These are phyloP conservation scores for Hemicordylus capensis DNA, from an alignment of 2,113 vertebrate genomes.

Conservation along the genomic window DNA sequence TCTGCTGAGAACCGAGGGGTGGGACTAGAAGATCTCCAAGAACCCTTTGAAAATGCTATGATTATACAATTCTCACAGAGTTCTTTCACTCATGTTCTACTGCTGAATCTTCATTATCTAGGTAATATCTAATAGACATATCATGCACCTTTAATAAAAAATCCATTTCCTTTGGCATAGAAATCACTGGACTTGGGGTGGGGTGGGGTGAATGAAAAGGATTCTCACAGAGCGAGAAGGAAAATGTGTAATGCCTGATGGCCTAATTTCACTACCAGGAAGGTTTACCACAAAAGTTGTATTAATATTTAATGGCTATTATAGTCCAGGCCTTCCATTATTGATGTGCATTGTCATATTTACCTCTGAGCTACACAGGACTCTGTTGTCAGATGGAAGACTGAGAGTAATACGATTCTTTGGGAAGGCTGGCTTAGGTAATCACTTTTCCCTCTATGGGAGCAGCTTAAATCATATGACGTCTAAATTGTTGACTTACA, in stretches of 20 bases:
- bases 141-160: no score
- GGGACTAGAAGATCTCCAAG: no score
- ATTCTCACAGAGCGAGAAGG: constrained; percentile 15
- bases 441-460: neutral
- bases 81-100: no score
- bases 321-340: constrained; percentile 50
- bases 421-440: neutral
- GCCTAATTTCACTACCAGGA: constrained; percentile 46
- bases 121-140: no score
- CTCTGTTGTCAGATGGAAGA: constrained; percentile 52
- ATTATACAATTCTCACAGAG: no score
- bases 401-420: constrained; percentile 47
- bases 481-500: no score
- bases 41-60: no score
- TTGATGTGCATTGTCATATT: constrained; percentile 54
- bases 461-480: neutral
- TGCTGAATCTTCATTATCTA: no score
- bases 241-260: constrained; percentile 28
- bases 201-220: no score
- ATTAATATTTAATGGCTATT: constrained; percentile 67
- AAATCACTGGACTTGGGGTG: neutral
- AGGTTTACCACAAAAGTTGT: constrained; percentile 45
- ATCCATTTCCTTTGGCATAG: neutral
- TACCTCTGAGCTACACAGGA: constrained; percentile 42
- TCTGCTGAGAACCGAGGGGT: no score